Evolutionary conservation across 2,888 invertebrate species (phyloP).

Genomic region (Oligia fasciuncula): DNA sequence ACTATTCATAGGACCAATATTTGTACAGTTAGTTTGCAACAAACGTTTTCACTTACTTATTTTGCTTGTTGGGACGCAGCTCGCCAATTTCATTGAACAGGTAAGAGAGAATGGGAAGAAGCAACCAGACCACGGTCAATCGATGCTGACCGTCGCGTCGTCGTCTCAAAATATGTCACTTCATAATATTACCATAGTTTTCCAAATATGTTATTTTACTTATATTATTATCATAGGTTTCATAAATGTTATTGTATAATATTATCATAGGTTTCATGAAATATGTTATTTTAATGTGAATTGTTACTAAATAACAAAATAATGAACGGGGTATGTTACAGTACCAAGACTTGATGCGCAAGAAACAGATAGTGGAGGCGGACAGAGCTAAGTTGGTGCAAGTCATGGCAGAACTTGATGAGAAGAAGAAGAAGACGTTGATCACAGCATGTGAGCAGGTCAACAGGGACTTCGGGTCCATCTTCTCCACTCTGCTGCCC

Average conservation of each 20-base stretch:
- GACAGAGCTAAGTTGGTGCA: slow-evolving; percentile 93
- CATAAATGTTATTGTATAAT: neutral
- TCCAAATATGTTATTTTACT: neutral
- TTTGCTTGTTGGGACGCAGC: slow-evolving; percentile 21
- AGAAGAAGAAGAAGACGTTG: slow-evolving; percentile 96
- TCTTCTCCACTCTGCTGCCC: slow-evolving; percentile 97
- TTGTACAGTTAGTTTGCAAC: neutral
- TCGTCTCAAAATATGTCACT: neutral
- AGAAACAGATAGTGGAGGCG: slow-evolving; percentile 92
- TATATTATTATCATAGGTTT: neutral
- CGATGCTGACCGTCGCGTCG: too few species aligned
- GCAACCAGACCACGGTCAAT: neutral
- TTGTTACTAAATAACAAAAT: neutral
- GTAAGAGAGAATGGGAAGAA: neutral
- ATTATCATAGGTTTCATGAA: neutral
- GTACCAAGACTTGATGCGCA: slow-evolving; percentile 93
- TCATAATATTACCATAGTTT: neutral
- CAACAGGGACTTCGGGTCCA: slow-evolving; percentile 97
- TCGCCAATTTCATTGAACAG: neutral
- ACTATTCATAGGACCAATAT: neutral
- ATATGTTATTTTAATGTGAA: neutral
- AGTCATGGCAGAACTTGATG: slow-evolving; percentile 96
- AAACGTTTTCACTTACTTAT: neutral
- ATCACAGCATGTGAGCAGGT: slow-evolving; percentile 96
- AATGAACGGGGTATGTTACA: slow-evolving; percentile 69